Evolutionary conservation across 2,797 vertebrate species (phyloP), one percentile per base, ranked within the genome.

Genomic region (Botia almorhae): DNA sequence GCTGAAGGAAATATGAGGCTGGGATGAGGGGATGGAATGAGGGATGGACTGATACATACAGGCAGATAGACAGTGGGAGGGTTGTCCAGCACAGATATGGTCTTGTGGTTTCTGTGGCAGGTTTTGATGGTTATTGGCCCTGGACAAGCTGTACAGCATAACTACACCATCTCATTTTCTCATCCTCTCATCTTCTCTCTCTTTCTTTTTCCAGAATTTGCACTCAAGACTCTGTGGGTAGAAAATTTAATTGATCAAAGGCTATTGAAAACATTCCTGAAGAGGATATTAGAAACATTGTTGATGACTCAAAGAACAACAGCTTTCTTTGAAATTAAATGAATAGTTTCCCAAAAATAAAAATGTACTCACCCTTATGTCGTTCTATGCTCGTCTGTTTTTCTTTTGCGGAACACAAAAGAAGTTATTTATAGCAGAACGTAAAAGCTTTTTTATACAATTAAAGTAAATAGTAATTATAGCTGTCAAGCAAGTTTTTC

Each of bases 1-100:
- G 64, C 60, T 14, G 64, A 85, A 72, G 73, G 76, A 83, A 84
- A 81, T 80, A 84, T 83, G 78, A 83, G 80, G 26, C 67, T 43
- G 65, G 60, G 48, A 79, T 29, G 36, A 69, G 46, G n/a, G 53
- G 56, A 58, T n/a, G 58, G 50, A 46, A 50, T 56, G 53, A 78
- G 55, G 68, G 50, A 78, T 72, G 14, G 60, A 51, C 53, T 7
- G 7, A 46, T 46, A 21, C 36, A 63, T n/a, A 51, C 33, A 36
- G 33, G 21, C n/a, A 60, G 61, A 36, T 17, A 61, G 74, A 33
- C 6, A 1, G n/a, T 4, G 7, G 7, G 7, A 48, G 36, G 17
- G 46, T n/a, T 51, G 39, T 21, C 29, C 36, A 43, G 46, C n/a
- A 48, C 58, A 61, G 46, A 56, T 43, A n/a, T 58, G 70, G 61